Evolutionary conservation across 2,888 invertebrate genomes (phyloP), one percentile per base, ranked within the genome.

Genomic region (Carpatolechia fugitivella): DNA sequence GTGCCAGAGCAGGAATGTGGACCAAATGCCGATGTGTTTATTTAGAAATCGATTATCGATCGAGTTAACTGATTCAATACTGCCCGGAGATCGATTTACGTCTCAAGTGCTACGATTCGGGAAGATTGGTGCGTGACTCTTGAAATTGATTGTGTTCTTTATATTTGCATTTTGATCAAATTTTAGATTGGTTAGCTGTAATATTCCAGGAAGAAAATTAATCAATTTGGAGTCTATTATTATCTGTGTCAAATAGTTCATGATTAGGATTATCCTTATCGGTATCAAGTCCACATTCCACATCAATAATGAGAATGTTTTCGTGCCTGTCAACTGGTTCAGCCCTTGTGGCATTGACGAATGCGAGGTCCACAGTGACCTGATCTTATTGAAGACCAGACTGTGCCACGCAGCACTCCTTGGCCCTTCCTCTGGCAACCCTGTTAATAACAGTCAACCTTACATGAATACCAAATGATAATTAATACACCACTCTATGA

Each of bases 341-440:
- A 96, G 92, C 72, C 96, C 96, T 82, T 93, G 94, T 59, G 94
- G 92, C 63, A 94, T 93, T 60, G 93, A 93, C 52, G 94, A 92
- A 76, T 95, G 95, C 64, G 94, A 93, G 66, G 93, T 95, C 97
- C 97, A 97, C 60, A 97, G 91, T 46, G 96, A 96, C 76, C 96
- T 95, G 85, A 97, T 96, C 92, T 97, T 96, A 78, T 95, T 95
- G 82, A 96, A 93, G 73, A 96, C 95, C 77, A 95, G 87, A 68
- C 94, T 94, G 60, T 94, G 94, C 95, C 95, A 95, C 68, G 90
- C 89, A 14, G 89, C 89, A 63, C 76, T 86, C 62, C 89, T 68
- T 4, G 89, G 86, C 38, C 89, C 89, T 74, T 90, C 89, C 58
- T 90, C 89, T 62, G 89, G 90, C 56, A 90, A 66, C 61, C 89